Evolutionary conservation across 2,797 vertebrate genomes (phyloP), one percentile per base, ranked within the genome.

Genomic region (Rhynchotus rufescens): DNA sequence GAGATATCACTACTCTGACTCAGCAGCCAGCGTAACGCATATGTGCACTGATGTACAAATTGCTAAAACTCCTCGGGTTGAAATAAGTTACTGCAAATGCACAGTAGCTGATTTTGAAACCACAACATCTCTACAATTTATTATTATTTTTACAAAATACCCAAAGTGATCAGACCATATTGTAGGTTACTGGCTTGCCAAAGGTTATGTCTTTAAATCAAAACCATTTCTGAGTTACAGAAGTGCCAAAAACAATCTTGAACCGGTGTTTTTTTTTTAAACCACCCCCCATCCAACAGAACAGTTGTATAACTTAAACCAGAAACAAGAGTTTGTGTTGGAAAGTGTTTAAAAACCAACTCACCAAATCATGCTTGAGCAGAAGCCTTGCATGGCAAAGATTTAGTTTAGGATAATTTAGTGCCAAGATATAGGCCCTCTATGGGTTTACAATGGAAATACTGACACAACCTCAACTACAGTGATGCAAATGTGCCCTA

Each of bases 81-180:
- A 97, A 96, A 96, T 88, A 95, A 96, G 94, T 95, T 97, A 92
- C 91, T 96, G 96, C 84, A 89, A 92, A 93, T 88, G 95, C 84
- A 95, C 92, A 96, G 92, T 72, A 91, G 87, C 95, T 93, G 92
- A 90, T 96, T 96, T 96, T 96, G 92, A 94, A 96, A 96, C 90
- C 94, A 96, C 86, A 91, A 92, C 89, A 95, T 95, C 77, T 95
- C 95, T 97, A 96, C 92, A 82, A 96, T 97, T 96, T 96, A 95
- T 97, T 95, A 95, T 95, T 96, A 91, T 95, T 94, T 95, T 94
- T 95, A 96, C 96, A 97, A 97, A 97, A 95, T 96, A 95, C 90
- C 95, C 95, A 93, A 96, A 94, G 74, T 93, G 91, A 93, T 96
- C 94, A 96, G 91, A 92, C 93, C 94, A 92, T 95, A 93, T 95